Base-by-base conservation (phyloP, 2,888 invertebrate genomes). In the Acleris sparsana region DNA sequence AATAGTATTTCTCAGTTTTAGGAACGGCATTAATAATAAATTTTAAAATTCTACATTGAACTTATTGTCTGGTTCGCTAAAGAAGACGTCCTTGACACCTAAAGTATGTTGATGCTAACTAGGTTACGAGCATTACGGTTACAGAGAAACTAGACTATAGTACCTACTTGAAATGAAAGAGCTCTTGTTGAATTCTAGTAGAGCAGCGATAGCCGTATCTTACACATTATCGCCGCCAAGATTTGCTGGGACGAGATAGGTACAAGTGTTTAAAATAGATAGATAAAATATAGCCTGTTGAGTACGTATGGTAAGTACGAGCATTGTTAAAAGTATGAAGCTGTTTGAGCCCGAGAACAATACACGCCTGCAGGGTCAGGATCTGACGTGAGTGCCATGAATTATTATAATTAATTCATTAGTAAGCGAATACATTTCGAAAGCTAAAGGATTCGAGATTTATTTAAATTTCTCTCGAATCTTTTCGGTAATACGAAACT, bases 331-430 rank as follows among this genome's bases (percentile, higher is more conserved):
- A 56, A 55, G 49, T 29, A 51, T 60, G 44, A 60, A 61, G 22
- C 49, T 33, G 43, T 18, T 60, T 43, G 55, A 60, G 16, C 9
- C 22, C 16, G 25, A 56, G 65, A 61, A 65, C 65, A 65, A 61
- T 65, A 56, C 64, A 17, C 20, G 46, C 18, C 17, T 53, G 53
- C 59, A 39, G 59, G 59, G 65, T 61, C 65, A 56, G 60, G 51
- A 61, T 51, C 60, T 57, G 57, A 56, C 55, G 20, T 22, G 55
- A 51, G 60, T 51, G 51, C 49, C 60, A 48, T 51, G 53, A 65
- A 18, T 65, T 60, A 65, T 65, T 65, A 43, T 55, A 65, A 65
- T 65, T 61, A 56, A 65, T 65, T 65, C 60, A 60, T 60, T 56
- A 61, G 60, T 46, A 33, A 51, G 60, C 56, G 52, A 57, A 49